Evolutionary conservation across 1,140 invertebrate species (phyloP), one percentile per base, ranked within the genome.

Genomic region (Trichomalopsis sarcophagae): DNA sequence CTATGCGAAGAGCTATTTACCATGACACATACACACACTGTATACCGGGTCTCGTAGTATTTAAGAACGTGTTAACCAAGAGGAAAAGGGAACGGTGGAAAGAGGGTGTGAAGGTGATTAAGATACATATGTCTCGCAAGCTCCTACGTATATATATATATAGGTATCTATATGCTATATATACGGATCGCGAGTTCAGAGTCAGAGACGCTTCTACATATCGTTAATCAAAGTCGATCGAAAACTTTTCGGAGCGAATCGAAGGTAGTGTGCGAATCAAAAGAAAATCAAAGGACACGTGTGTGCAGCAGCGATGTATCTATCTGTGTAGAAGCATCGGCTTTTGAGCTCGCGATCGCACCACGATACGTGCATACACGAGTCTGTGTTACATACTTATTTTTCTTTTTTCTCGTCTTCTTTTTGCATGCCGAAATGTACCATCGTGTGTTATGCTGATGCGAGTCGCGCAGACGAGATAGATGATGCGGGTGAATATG

Each of bases 1-100:
- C 44, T 62, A 62, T 33, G 84, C 77, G 77, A 76, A 78, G 27
- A 27, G 74, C 74, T 84, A 68, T 83, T 77, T 66, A 83, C 50
- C 73, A 80, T 11, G 1, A 27, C 27, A 27, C 27, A 27, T 27
- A 27, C 27, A 84, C 27, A 33, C 30, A 81, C 23, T 84, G 30
- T 69, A 27, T 27, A 62, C 40, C 36, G n/a, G 69, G 71, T 50
- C 77, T 62, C 50, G 30, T 73, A 79, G 74, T 55, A 14, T 47
- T 83, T 83, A 69, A 83, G 40, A 71, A 79, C 30, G 76, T 73
- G 68, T 40, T 21, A 78, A 33, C 17, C 17, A 14, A 27, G 47
- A 14, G 23, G 27, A 44, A 17, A 2, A 21, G 50, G 9, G 10
- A 14, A 50, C 13, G 47, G 14, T 14, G 47, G 47, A 50, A 50